phyloP scores from a whole-genome alignment of 2,888 invertebrate species.

The Cataglyphis cursor region DNA sequence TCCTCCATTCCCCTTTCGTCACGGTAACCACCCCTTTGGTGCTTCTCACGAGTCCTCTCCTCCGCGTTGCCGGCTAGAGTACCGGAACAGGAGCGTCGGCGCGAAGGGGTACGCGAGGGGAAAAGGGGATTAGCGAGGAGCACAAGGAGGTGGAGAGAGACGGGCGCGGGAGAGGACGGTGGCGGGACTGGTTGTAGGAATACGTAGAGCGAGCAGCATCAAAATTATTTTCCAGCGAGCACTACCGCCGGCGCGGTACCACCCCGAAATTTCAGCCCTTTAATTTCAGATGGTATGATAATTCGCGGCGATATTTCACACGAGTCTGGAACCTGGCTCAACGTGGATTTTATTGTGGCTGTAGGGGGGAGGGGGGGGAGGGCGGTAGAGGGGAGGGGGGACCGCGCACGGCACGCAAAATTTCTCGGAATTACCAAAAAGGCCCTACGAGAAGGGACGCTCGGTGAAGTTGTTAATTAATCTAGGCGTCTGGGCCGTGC shows the following conservation, averaged over 20 bases:
- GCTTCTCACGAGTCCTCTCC: constrained; percentile 73
- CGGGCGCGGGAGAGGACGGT: constrained; percentile 17
- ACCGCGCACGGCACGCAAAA: constrained; percentile 60
- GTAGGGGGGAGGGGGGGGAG: constrained; percentile 23
- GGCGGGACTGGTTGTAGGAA: constrained; percentile 60
- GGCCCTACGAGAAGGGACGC: constrained; percentile 66
- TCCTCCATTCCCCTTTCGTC: constrained; percentile 71
- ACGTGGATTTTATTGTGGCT: constrained; percentile 81
- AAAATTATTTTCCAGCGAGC: constrained; percentile 84
- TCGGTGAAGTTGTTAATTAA: constrained; percentile 76
- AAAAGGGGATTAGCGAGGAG: constrained; percentile 53
- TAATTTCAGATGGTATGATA: constrained; percentile 86
- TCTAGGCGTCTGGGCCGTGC: constrained; percentile 69
- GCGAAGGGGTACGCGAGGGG: constrained; percentile 59
- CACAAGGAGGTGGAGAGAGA: constrained; percentile 45
- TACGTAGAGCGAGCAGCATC: constrained; percentile 72
- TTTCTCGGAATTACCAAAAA: constrained; percentile 74
- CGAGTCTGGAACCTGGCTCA: constrained; percentile 81
- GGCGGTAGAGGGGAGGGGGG: neutral
- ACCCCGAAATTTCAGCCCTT: constrained; percentile 84
- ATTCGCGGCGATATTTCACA: constrained; percentile 85
- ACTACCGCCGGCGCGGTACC: constrained; percentile 72
- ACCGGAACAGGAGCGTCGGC: constrained; percentile 55
- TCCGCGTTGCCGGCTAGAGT: constrained; percentile 63
- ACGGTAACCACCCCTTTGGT: constrained; percentile 68